These are phyloP conservation scores for Mionectes macconnelli DNA, from an alignment of 2,113 vertebrate genomes.

Conservation along the genomic window DNA sequence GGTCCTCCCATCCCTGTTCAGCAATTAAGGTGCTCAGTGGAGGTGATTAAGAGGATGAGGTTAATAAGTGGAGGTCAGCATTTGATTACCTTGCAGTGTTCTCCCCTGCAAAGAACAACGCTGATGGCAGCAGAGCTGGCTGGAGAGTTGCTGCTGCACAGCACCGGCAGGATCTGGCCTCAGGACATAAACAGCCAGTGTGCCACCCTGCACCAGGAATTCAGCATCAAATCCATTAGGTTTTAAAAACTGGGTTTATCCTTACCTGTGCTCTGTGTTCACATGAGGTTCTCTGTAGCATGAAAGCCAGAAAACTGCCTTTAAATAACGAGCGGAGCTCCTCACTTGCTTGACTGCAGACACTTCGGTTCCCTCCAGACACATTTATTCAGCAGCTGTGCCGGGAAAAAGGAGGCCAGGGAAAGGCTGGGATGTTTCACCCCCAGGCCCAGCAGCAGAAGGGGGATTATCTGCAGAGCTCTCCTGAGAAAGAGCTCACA, in stretches of 20 bases:
- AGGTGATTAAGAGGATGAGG: not conserved
- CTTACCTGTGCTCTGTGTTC: not conserved
- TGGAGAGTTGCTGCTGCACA: not conserved
- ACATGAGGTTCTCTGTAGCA: not conserved
- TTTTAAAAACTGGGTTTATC: not conserved
- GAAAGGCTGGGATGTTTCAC: not conserved
- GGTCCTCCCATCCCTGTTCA: not conserved
- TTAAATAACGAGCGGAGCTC: not conserved
- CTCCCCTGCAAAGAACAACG: not conserved
- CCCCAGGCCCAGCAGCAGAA: not conserved
- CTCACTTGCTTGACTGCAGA: not conserved
- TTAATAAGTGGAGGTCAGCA: slow-evolving; percentile 3
- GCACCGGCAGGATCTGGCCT: not conserved
- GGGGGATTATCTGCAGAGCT: not conserved
- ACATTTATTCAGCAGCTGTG: not conserved
- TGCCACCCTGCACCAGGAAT: not conserved
- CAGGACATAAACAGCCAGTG: not conserved
- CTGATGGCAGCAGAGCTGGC: not conserved
- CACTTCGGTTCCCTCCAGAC: not conserved
- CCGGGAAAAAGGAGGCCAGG: not conserved
- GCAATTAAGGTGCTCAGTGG: not conserved
- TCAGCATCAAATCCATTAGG: not conserved
- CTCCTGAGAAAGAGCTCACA: accelerated
- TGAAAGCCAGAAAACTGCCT: not conserved
- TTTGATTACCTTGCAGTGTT: not conserved